A percentile compares a stretch with the other conserved stretches of the same genome.
Conservation (phyloP, 2,888 invertebrate genomes). For the Arge pagana region DNA sequence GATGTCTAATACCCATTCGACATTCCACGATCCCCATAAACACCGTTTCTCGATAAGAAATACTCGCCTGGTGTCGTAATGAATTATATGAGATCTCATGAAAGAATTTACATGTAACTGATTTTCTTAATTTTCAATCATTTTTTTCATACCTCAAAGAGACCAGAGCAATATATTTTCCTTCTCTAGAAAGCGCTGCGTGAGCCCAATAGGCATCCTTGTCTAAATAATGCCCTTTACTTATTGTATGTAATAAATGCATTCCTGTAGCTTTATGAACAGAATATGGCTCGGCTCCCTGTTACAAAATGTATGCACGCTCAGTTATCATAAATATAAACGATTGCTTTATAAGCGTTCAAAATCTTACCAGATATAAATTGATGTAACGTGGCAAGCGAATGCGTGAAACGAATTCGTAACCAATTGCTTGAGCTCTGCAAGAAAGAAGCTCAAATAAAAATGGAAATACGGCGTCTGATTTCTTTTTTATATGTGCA, state of each 20-base stretch:
- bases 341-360: conserved; percentile 3
- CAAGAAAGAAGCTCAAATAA: conserved; percentile 30
- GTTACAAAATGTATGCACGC: conserved; percentile 32
- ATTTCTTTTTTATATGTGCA: too few relatives aligned
- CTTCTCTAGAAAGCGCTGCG: conserved; percentile 65
- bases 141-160: conserved; percentile 66
- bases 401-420: conserved; percentile 54
- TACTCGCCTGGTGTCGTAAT: conserved; percentile 64
- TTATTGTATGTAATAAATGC: conserved; percentile 67
- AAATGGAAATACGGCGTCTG: too few relatives aligned
- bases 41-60: conserved; percentile 73
- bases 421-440: conserved; percentile 56
- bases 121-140: conserved; percentile 22
- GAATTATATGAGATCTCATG: neutral
- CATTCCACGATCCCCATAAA: conserved; percentile 74
- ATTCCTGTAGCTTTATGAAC: conserved; percentile 72
- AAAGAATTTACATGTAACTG: conserved; percentile 2
- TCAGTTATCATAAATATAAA: conserved; percentile 8
- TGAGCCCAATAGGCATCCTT: conserved; percentile 75
- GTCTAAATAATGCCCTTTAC: conserved; percentile 68
- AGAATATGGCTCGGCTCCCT: conserved; percentile 78
- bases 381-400: conserved; percentile 74
- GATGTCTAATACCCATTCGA: conserved; percentile 75
- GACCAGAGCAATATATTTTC: conserved; percentile 69
- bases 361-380: conserved; percentile 63